Evolutionary conservation across 2,113 vertebrate species (phyloP).

Genomic region (Ammodytes marinus): DNA sequence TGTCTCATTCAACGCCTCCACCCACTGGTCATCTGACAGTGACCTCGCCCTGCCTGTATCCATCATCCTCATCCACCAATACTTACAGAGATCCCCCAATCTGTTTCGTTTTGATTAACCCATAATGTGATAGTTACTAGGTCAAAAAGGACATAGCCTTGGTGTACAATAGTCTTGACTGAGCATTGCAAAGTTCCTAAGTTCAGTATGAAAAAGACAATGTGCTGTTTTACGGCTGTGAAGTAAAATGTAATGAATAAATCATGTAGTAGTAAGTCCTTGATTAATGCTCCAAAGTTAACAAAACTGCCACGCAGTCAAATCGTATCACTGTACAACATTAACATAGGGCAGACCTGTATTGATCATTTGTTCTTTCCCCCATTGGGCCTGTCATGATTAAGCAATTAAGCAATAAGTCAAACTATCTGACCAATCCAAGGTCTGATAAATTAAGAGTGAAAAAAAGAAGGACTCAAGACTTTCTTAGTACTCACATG

Average conservation of each 20-base stretch:
- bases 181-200: background rate
- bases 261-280: constrained; percentile 3
- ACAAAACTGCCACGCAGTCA: constrained; percentile 24
- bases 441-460: constrained; percentile 11
- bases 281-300: constrained; percentile 20
- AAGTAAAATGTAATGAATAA: constrained; percentile 12
- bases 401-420: constrained; percentile 26
- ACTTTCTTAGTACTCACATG: constrained; percentile 89
- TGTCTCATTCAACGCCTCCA: no score
- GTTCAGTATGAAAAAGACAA: background rate
- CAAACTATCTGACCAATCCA: background rate
- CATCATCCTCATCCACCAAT: no score
- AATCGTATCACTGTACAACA: constrained; percentile 15
- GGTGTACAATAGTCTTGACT: background rate
- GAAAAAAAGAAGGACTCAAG: background rate
- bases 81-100: no score
- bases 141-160: no score
- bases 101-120: no score
- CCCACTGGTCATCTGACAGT: no score
- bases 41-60: no score
- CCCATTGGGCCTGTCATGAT: background rate
- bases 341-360: constrained; percentile 17
- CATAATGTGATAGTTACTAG: no score
- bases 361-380: constrained; percentile 16
- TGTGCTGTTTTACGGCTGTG: background rate